These are phyloP conservation scores for Lacerta agilis DNA, from an alignment of 2,797 vertebrate genomes.

Conservation along the genomic window DNA sequence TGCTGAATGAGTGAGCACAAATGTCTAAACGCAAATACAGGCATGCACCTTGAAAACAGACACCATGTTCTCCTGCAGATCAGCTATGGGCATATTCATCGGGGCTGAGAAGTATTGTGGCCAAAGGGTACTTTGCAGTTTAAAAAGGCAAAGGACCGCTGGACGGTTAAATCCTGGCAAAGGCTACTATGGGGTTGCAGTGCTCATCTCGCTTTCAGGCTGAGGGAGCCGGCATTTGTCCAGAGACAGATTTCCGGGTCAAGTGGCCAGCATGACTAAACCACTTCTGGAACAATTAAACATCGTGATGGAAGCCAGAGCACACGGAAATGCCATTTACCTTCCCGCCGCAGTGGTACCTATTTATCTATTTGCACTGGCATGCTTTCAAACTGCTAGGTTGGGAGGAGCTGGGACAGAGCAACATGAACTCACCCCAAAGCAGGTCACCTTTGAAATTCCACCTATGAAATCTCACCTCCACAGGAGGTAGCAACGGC, in stretches of 20 bases:
- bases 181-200: accelerated
- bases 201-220: too few relatives aligned
- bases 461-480: too few relatives aligned
- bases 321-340: not conserved
- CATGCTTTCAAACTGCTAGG: too few relatives aligned
- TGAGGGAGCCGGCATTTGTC: too few relatives aligned
- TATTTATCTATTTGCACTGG: constrained; percentile 30
- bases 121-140: not conserved
- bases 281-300: too few relatives aligned
- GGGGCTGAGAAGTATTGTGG: not conserved
- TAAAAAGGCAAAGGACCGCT: not conserved
- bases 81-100: not conserved
- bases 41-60: constrained; percentile 67
- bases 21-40: not conserved
- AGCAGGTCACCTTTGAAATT: too few relatives aligned
- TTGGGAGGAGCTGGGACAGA: too few relatives aligned
- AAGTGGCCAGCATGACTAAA: too few relatives aligned
- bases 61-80: constrained; percentile 39
- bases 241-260: too few relatives aligned
- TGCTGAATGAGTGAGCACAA: not conserved
- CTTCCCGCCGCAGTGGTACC: not conserved
- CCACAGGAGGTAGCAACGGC: too few relatives aligned
- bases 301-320: too few relatives aligned
- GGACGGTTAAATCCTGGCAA: not conserved
- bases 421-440: too few relatives aligned